Percentiles rank a stretch among this genome's conserved stretches.
phyloP scores from a whole-genome alignment of 2,888 invertebrate genomes.

The Euphydryas editha region DNA sequence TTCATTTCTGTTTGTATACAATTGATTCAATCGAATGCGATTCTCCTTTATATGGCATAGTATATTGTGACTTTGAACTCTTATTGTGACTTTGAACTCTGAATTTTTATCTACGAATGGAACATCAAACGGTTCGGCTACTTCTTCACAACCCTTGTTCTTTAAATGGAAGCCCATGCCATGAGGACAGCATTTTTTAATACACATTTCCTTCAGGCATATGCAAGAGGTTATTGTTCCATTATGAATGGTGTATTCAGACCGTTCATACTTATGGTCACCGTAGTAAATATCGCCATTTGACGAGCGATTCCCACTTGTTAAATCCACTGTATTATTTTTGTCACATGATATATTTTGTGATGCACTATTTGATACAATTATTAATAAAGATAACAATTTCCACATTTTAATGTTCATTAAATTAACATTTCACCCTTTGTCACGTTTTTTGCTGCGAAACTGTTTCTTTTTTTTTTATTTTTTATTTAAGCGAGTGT shows the following conservation, averaged over 20 bases:
- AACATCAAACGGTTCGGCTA: slow-evolving; percentile 51
- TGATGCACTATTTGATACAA: slow-evolving; percentile 40
- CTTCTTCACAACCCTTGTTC: slow-evolving; percentile 50
- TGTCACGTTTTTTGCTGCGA: not conserved
- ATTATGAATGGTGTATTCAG: slow-evolving; percentile 55
- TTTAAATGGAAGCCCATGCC: slow-evolving; percentile 51
- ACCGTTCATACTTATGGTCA: slow-evolving; percentile 49
- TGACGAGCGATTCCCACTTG: slow-evolving; percentile 47
- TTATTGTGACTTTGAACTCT: slow-evolving; percentile 45
- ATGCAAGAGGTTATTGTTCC: slow-evolving; percentile 53
- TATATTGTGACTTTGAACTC: slow-evolving; percentile 53
- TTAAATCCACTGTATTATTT: slow-evolving; percentile 52
- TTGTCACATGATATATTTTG: slow-evolving; percentile 47
- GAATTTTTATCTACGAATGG: slow-evolving; percentile 54
- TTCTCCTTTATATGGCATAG: slow-evolving; percentile 47
- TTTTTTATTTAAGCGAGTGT: no score
- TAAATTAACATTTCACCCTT: not conserved
- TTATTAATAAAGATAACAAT: slow-evolving; percentile 42
- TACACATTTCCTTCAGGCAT: slow-evolving; percentile 54
- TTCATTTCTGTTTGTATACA: slow-evolving; percentile 1
- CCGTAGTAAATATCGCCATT: slow-evolving; percentile 51
- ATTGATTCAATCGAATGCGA: slow-evolving; percentile 32
- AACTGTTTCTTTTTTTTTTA: not conserved
- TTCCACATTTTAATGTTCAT: slow-evolving; percentile 39
- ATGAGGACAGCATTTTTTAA: slow-evolving; percentile 63